Conservation (phyloP, 1,140 invertebrate species). For the Solenopsis invicta region DNA sequence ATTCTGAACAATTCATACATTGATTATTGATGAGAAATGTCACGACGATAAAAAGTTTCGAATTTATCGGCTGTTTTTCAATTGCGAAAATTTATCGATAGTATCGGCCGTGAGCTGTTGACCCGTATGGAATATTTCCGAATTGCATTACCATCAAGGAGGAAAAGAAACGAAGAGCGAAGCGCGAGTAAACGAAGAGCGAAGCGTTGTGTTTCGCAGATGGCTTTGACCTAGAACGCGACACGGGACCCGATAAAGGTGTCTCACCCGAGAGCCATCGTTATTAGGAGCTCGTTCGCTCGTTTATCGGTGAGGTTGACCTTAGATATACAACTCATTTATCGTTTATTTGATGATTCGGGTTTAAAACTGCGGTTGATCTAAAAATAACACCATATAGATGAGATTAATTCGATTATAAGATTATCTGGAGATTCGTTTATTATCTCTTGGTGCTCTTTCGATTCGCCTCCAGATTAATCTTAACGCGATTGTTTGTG, state of each 20-base stretch:
- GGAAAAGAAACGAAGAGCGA: not conserved
- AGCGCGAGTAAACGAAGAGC: not conserved
- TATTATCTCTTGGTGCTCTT: not conserved
- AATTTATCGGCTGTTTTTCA: slow-evolving; percentile 11
- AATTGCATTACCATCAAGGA: slow-evolving; percentile 7
- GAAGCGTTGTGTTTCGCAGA: slow-evolving; percentile 10
- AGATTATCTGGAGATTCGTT: not conserved
- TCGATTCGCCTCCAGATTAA: not conserved
- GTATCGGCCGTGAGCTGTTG: slow-evolving; percentile 11
- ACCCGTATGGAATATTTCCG: slow-evolving; percentile 34
- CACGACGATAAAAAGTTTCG: not conserved
- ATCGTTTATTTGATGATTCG: slow-evolving; percentile 13
- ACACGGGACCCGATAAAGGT: slow-evolving; percentile 63
- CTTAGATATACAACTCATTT: slow-evolving; percentile 66
- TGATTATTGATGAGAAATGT: not conserved
- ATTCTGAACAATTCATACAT: not conserved
- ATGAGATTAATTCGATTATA: slow-evolving; percentile 12
- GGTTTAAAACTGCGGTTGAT: not conserved
- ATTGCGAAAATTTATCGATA: slow-evolving; percentile 20
- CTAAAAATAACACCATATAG: slow-evolving; percentile 49
- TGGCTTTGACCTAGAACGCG: slow-evolving; percentile 72
- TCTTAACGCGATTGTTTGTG: not conserved
- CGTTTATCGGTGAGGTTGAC: slow-evolving; percentile 71
- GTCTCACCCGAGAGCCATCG: slow-evolving; percentile 54
- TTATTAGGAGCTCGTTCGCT: slow-evolving; percentile 36